phyloP scores from a whole-genome alignment of 2,888 invertebrate genomes.

The Lacanobia oleracea region DNA sequence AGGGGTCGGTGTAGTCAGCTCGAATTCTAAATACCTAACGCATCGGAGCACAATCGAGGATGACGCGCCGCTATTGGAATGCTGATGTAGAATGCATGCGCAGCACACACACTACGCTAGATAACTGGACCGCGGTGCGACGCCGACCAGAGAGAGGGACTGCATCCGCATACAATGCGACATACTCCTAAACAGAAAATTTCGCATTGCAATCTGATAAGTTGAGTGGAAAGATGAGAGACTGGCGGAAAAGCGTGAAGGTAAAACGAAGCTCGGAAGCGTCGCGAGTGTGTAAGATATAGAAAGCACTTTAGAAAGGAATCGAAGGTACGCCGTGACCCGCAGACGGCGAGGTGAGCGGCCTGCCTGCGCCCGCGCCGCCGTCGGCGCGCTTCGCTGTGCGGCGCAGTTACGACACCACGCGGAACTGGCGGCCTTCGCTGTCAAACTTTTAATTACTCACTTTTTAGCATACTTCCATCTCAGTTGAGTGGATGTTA shows the following conservation, averaged over 20 bases:
- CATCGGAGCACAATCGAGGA: constrained; percentile 80
- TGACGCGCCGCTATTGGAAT: constrained; percentile 86
- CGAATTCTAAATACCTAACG: constrained; percentile 78
- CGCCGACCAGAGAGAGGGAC: constrained; percentile 70
- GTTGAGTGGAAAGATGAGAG: constrained; percentile 74
- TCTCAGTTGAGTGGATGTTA: constrained; percentile 56
- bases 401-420: constrained; percentile 80
- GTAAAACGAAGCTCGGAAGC: constrained; percentile 79
- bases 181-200: constrained; percentile 66
- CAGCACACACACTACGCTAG: constrained; percentile 75
- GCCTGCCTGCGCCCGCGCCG: constrained; percentile 78
- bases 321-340: constrained; percentile 88
- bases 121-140: constrained; percentile 76
- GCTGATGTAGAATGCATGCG: constrained; percentile 85
- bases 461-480: constrained; percentile 77
- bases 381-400: constrained; percentile 61
- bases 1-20: constrained; percentile 72
- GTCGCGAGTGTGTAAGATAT: constrained; percentile 80
- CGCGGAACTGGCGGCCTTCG: constrained; percentile 87
- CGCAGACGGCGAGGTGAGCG: constrained; percentile 84
- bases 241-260: constrained; percentile 79
- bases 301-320: constrained; percentile 91
- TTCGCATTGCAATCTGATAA: constrained; percentile 77
- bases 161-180: constrained; percentile 72
- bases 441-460: constrained; percentile 87